Percentiles rank a stretch among this genome's conserved stretches.
These are phyloP conservation scores for Etheostoma cragini DNA, from an alignment of 2,113 vertebrate species.

Conservation along the genomic window DNA sequence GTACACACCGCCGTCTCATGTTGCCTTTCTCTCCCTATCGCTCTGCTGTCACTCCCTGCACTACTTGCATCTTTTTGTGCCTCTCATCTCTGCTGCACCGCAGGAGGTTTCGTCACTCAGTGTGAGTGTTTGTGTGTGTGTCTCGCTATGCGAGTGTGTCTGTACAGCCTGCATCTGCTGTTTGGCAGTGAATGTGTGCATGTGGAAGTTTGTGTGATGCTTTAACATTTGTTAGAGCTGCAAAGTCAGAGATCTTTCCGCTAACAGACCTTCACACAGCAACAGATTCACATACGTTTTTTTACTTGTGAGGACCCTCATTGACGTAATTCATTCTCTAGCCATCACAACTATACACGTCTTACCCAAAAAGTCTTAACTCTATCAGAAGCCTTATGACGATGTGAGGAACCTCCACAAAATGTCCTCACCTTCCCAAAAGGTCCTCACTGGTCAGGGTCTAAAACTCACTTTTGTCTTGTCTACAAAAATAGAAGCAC, in stretches of 20 bases:
- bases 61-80: conserved; percentile 40
- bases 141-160: background rate
- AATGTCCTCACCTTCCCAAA: background rate
- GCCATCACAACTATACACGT: background rate
- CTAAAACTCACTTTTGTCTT: background rate
- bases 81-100: conserved; percentile 56
- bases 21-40: conserved; percentile 29
- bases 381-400: background rate
- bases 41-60: conserved; percentile 60
- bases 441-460: background rate
- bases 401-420: background rate
- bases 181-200: background rate
- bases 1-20: conserved; percentile 54
- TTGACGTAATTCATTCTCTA: conserved; percentile 3
- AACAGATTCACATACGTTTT: background rate
- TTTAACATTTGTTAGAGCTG: conserved; percentile 14
- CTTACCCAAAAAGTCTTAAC: background rate
- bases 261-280: conserved; percentile 25
- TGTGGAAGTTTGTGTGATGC: conserved; percentile 14
- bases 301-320: background rate
- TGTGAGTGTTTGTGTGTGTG: conserved; percentile 1
- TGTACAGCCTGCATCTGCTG: conserved; percentile 14
- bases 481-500: background rate
- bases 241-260: conserved; percentile 38
- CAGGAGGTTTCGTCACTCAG: conserved; percentile 48